These are phyloP conservation scores for Julus scanicus DNA, from an alignment of 2,888 invertebrate genomes.

Conservation along the genomic window DNA sequence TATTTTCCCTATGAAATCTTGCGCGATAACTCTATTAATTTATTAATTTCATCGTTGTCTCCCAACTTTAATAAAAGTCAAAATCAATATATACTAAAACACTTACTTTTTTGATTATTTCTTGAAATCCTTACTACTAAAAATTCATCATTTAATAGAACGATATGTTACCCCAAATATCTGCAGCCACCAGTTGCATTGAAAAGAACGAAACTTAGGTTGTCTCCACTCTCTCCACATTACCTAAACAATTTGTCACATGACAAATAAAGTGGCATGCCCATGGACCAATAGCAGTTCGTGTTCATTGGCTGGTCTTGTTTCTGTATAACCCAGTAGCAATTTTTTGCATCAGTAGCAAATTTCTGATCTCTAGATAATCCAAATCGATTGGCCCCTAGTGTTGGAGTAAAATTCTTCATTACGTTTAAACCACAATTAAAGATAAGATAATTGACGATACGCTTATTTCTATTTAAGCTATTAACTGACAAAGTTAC, in stretches of 20 bases:
- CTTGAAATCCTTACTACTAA: not conserved
- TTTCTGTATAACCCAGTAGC: too few species aligned
- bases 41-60: too few species aligned
- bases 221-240: not conserved
- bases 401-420: too few species aligned
- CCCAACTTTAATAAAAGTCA: too few species aligned
- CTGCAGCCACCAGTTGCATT: not conserved
- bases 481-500: too few species aligned
- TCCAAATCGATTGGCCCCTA: not conserved
- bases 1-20: too few species aligned
- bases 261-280: not conserved
- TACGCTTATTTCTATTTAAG: too few species aligned
- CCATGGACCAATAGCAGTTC: not conserved
- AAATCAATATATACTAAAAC: too few species aligned
- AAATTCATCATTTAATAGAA: not conserved
- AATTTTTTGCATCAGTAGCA: not conserved
- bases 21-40: too few species aligned
- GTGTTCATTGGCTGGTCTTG: not conserved
- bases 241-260: constrained; percentile 28
- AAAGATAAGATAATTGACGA: too few species aligned
- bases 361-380: not conserved
- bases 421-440: too few species aligned
- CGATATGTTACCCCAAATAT: not conserved
- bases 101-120: not conserved
- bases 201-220: not conserved